Evolutionary conservation across 2,888 invertebrate species (phyloP).

Genomic region (Epiblema foenella): DNA sequence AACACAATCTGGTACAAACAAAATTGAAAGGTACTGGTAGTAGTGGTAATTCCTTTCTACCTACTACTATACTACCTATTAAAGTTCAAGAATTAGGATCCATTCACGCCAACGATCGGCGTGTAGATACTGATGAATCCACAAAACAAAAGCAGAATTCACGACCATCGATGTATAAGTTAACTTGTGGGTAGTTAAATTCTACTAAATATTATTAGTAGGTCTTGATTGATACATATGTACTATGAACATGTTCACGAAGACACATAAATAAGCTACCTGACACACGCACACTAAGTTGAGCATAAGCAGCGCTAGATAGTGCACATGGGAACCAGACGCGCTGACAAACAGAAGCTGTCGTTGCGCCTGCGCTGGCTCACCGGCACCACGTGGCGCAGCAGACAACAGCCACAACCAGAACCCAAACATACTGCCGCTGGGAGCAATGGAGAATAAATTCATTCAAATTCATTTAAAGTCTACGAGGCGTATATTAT

Average conservation of each 20-base stretch:
- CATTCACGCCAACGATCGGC: too few species aligned
- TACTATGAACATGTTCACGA: too few species aligned
- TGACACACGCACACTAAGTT: conserved; percentile 3
- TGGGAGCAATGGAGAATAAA: not conserved
- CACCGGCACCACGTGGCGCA: conserved; percentile 55
- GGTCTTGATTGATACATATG: too few species aligned
- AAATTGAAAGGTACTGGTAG: not conserved
- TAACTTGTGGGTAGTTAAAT: too few species aligned
- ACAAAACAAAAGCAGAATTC: too few species aligned
- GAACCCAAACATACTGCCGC: conserved; percentile 24
- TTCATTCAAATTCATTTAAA: not conserved
- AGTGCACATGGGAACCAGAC: conserved; percentile 38
- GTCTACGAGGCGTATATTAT: too few species aligned
- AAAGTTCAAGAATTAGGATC: too few species aligned
- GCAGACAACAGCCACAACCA: conserved; percentile 47
- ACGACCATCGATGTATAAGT: too few species aligned
- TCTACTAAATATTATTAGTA: too few species aligned
- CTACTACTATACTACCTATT: too few species aligned
- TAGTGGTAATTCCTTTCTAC: too few species aligned
- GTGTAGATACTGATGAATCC: too few species aligned
- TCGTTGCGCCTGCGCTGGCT: conserved; percentile 62
- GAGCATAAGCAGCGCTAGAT: conserved; percentile 9
- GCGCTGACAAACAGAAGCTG: conserved; percentile 41
- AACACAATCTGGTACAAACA: not conserved
- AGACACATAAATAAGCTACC: not conserved